These are phyloP conservation scores for Brienomyrus brachyistius DNA, from an alignment of 2,113 vertebrate genomes.

Conservation along the genomic window DNA sequence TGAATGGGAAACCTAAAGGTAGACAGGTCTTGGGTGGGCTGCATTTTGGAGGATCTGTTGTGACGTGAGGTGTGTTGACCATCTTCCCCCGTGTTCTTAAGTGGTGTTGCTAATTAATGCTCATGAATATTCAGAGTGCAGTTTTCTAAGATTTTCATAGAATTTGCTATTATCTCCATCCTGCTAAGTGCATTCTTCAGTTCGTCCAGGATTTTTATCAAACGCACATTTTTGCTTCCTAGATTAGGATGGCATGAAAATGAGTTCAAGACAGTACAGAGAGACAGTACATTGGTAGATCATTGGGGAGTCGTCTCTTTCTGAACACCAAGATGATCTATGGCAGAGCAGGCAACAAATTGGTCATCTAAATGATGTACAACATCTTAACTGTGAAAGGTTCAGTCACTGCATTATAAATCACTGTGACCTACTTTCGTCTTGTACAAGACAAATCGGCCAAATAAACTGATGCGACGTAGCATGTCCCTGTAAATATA, in stretches of 20 bases:
- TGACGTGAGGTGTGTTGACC: neutral
- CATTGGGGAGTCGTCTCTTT: neutral
- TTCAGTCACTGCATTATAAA: neutral
- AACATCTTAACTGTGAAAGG: slow-evolving; percentile 10
- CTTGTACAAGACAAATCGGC: neutral
- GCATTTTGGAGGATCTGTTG: neutral
- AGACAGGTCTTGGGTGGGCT: neutral
- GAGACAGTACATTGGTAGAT: neutral
- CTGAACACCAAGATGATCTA: neutral
- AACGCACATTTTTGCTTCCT: neutral
- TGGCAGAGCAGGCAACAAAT: neutral
- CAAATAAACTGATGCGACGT: neutral
- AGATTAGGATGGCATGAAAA: neutral
- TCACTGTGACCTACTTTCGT: neutral
- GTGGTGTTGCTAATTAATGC: neutral
- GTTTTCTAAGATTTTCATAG: neutral
- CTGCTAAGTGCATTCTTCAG: neutral
- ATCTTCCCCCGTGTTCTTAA: neutral
- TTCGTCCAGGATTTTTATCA: neutral
- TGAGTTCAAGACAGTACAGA: neutral
- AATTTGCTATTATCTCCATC: neutral
- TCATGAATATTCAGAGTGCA: neutral
- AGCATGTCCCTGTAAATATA: neutral
- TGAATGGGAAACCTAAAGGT: neutral
- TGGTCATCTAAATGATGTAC: slow-evolving; percentile 5